Conservation (phyloP, 2,888 invertebrate species). For the Monopis laevigella region DNA sequence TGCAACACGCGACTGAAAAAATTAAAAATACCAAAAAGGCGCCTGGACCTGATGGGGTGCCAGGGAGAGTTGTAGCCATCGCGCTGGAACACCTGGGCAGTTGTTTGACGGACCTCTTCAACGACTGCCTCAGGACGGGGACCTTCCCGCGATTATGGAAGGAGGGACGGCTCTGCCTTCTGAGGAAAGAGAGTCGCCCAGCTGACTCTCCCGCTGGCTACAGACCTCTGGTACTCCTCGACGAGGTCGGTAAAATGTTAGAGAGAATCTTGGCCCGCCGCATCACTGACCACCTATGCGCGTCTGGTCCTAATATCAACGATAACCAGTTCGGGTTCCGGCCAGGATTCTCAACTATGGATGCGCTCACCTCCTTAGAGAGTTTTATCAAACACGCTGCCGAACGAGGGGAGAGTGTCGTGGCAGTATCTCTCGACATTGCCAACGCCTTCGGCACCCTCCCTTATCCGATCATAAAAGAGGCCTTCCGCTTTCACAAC, state of each 20-base stretch:
- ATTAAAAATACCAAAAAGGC: neutral
- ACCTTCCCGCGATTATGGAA: neutral
- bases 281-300: too few species aligned
- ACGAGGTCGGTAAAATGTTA: neutral
- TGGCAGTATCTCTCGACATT: too few species aligned
- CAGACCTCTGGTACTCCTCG: constrained; percentile 1
- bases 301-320: too few species aligned
- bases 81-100: neutral
- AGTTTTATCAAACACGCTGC: too few species aligned
- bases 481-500: too few species aligned
- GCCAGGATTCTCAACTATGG: too few species aligned
- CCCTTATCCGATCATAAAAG: too few species aligned
- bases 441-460: too few species aligned
- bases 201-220: neutral
- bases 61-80: neutral
- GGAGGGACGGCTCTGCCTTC: neutral
- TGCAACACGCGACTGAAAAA: neutral
- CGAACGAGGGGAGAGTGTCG: too few species aligned
- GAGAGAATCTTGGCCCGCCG: too few species aligned
- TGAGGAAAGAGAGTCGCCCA: neutral
- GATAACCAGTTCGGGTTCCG: too few species aligned
- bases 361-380: too few species aligned
- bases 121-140: constrained; percentile 1
- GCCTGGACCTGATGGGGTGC: constrained; percentile 3
- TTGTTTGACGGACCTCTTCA: neutral